These are phyloP conservation scores for Bovichtus diacanthus DNA, from an alignment of 2,797 vertebrate species.

Conservation along the genomic window DNA sequence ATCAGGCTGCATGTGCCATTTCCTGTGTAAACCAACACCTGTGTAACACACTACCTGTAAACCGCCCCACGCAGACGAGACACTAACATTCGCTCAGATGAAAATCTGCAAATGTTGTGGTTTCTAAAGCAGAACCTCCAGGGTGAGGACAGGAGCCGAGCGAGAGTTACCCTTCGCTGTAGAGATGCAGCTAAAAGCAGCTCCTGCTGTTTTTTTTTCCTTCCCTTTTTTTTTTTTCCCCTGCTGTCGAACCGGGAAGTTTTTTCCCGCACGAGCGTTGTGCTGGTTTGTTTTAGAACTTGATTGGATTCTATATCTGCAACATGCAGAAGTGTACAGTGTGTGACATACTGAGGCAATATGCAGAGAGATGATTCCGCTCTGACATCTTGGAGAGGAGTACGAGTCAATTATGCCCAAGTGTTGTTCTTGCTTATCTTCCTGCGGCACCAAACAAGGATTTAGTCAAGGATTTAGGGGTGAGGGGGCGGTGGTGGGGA, in stretches of 20 bases:
- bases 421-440: conserved; percentile 88
- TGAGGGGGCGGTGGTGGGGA: conserved; percentile 86
- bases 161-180: conserved; percentile 56
- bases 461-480: conserved; percentile 88
- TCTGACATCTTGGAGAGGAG: conserved; percentile 86
- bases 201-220: conserved; percentile 48
- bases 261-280: conserved; percentile 59
- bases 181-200: conserved; percentile 70
- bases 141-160: conserved; percentile 65
- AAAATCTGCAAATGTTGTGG: conserved; percentile 81
- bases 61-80: conserved; percentile 77
- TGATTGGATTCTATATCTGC: conserved; percentile 85
- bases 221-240: neutral
- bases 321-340: conserved; percentile 79
- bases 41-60: conserved; percentile 86
- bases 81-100: conserved; percentile 73
- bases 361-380: conserved; percentile 83
- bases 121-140: conserved; percentile 76
- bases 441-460: conserved; percentile 87
- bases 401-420: conserved; percentile 88
- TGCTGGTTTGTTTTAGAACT: conserved; percentile 81
- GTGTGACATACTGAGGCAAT: conserved; percentile 81
- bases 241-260: conserved; percentile 73
- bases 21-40: conserved; percentile 86
- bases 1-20: conserved; percentile 85